Evolutionary conservation across 2,888 invertebrate species (phyloP).

Genomic region (Archaeoteleia sp.): DNA sequence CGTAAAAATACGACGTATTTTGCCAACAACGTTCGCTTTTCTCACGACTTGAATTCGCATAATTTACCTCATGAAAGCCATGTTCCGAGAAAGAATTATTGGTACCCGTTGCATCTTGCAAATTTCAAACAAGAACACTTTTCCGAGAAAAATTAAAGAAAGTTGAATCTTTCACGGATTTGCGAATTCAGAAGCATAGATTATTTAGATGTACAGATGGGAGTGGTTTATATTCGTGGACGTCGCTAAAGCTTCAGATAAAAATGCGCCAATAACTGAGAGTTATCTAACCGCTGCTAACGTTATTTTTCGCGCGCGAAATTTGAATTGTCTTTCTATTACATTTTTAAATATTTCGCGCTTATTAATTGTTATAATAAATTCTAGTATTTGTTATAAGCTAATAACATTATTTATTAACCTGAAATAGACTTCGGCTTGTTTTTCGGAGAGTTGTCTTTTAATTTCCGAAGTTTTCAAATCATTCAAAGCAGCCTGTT

Average conservation of each 20-base stretch:
- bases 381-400: too few species aligned
- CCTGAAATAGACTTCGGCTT: slow-evolving; percentile 62
- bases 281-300: too few species aligned
- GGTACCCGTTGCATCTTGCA: slow-evolving; percentile 66
- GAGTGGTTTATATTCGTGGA: neutral
- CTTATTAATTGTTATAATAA: neutral
- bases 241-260: neutral
- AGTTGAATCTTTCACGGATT: too few species aligned
- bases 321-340: slow-evolving; percentile 5
- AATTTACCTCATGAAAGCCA: slow-evolving; percentile 67
- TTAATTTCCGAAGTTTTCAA: slow-evolving; percentile 63
- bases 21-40: neutral
- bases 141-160: neutral
- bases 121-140: slow-evolving; percentile 3
- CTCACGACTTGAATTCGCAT: too few species aligned
- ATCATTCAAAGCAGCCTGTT: slow-evolving; percentile 63
- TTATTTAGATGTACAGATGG: too few species aligned
- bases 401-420: slow-evolving; percentile 12
- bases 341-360: too few species aligned
- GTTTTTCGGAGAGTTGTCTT: slow-evolving; percentile 57
- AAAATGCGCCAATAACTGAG: too few species aligned
- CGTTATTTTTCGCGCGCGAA: slow-evolving; percentile 4
- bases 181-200: too few species aligned
- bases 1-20: neutral
- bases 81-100: slow-evolving; percentile 61